A percentile compares a stretch with the other conserved stretches of the same genome.
These are phyloP conservation scores for Styela plicata DNA, from an alignment of 23 tunicate species.

Conservation along the genomic window DNA sequence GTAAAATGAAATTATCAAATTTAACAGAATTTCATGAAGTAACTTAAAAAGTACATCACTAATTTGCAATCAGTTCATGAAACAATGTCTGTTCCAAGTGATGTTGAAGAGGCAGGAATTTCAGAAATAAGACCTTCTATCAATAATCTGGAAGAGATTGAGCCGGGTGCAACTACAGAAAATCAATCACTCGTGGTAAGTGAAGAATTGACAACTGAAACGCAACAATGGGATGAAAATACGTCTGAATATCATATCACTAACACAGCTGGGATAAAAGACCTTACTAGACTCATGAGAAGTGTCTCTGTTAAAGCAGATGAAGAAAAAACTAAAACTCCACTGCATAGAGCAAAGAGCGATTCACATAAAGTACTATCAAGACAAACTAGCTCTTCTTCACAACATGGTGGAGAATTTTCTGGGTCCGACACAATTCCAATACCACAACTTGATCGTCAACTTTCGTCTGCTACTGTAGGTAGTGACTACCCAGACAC, in stretches of 20 bases:
- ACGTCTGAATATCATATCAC: not conserved
- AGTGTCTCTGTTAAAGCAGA: slow-evolving; percentile 2
- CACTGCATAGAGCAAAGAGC: not conserved
- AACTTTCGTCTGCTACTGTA: not conserved
- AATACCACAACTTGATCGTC: not conserved
- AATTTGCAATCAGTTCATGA: too few relatives aligned
- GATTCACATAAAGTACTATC: not conserved
- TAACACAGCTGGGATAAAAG: not conserved
- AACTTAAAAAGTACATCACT: too few relatives aligned
- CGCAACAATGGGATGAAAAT: not conserved
- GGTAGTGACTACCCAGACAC: slow-evolving; percentile 13
- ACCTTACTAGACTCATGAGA: not conserved
- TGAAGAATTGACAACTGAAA: not conserved
- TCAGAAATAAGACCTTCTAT: not conserved
- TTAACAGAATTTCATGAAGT: too few relatives aligned
- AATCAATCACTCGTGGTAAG: slow-evolving; percentile 17
- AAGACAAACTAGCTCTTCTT: not conserved
- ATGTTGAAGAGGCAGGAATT: not conserved
- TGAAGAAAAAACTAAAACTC: not conserved
- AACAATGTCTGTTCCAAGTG: not conserved
- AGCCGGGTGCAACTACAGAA: slow-evolving; percentile 14
- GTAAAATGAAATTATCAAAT: too few relatives aligned
- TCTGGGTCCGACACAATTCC: not conserved
- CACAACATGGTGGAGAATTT: not conserved
- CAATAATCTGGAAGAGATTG: slow-evolving; percentile 19